Evolutionary conservation across 2,113 vertebrate genomes (phyloP).

Genomic region (Neodontobutis hainanensis): DNA sequence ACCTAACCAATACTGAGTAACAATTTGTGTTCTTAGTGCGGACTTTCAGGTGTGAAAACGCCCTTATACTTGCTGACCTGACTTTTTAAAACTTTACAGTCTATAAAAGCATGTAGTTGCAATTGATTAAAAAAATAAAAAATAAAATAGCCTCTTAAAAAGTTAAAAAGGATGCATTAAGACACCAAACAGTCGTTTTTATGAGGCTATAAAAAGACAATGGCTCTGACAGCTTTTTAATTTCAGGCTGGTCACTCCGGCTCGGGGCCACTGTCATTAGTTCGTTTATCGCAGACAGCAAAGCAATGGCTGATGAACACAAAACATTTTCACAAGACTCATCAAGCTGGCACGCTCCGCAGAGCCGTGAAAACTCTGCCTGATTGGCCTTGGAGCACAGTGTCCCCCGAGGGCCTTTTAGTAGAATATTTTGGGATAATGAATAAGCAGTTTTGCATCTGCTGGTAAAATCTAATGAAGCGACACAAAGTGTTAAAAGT

Average conservation of each 20-base stretch:
- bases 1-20: no score
- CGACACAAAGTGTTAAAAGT: conserved; percentile 22
- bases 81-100: background rate
- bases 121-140: background rate
- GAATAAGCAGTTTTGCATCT: conserved; percentile 17
- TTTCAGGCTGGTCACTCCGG: conserved; percentile 1
- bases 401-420: conserved; percentile 20
- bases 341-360: conserved; percentile 6
- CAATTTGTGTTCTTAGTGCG: no score
- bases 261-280: conserved; percentile 7
- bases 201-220: conserved; percentile 4
- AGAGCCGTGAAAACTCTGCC: conserved; percentile 1
- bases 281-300: background rate
- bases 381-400: conserved; percentile 15
- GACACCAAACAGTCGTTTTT: background rate
- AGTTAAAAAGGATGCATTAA: background rate
- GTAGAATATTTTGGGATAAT: conserved; percentile 25
- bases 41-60: no score
- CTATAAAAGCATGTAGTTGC: background rate
- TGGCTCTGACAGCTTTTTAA: background rate
- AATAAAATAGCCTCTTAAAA: no score
- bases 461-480: conserved; percentile 29
- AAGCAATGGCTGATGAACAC: conserved; percentile 1
- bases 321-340: conserved; percentile 6
- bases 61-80: no score